Evolutionary conservation across 2,113 vertebrate species (phyloP).

Genomic region (Gopherus flavomarginatus): DNA sequence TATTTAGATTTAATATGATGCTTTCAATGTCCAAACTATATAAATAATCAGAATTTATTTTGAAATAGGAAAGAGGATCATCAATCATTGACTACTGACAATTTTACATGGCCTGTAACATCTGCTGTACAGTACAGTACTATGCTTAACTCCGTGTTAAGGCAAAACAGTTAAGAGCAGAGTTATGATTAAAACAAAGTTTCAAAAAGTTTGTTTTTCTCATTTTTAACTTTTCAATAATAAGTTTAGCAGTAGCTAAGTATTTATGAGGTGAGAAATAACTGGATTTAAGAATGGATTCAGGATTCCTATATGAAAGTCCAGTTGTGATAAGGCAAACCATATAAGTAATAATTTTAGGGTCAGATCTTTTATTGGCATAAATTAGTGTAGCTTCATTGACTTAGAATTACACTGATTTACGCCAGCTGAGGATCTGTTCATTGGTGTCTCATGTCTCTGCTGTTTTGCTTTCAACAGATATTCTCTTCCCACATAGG

Average conservation of each 20-base stretch:
- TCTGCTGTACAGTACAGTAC: conserved; percentile 76
- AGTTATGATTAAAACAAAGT: conserved; percentile 68
- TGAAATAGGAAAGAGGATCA: conserved; percentile 82
- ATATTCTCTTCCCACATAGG: background rate
- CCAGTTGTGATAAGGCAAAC: background rate
- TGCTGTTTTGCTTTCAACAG: conserved; percentile 1
- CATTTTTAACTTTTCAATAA: background rate
- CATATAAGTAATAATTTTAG: background rate
- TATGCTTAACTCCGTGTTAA: conserved; percentile 74
- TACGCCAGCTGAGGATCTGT: background rate
- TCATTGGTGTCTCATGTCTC: background rate
- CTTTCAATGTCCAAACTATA: conserved; percentile 83
- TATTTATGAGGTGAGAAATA: background rate
- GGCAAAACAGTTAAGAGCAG: conserved; percentile 66
- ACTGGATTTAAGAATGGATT: background rate
- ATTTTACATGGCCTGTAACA: conserved; percentile 84
- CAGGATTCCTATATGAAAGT: background rate
- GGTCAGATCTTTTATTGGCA: background rate
- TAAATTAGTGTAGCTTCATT: background rate
- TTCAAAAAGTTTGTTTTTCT: conserved; percentile 48
- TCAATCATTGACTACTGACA: conserved; percentile 87
- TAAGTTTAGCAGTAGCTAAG: background rate
- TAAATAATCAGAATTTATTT: conserved; percentile 86
- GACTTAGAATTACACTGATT: background rate
- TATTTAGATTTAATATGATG: conserved; percentile 84